A percentile compares a stretch with the other conserved stretches of the same genome.
phyloP scores from a whole-genome alignment of 35 echinoderm and acorn worm species.

The Holothuria glaberrima region DNA sequence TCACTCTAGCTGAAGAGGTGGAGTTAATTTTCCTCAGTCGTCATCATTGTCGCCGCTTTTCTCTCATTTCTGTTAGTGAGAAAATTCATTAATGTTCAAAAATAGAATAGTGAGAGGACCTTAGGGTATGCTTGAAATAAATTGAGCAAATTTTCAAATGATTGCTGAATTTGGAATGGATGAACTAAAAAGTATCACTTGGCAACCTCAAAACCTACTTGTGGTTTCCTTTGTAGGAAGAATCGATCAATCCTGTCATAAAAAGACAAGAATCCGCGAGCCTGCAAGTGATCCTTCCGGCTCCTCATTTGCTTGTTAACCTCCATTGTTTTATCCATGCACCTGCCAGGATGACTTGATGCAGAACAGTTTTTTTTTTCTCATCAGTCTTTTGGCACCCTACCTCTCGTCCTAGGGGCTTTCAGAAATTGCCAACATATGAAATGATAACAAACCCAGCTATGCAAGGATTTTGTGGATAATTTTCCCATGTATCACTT shows the following conservation, averaged over 20 bases:
- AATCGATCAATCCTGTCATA: constrained; percentile 5
- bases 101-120: constrained; percentile 26
- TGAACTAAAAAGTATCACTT: constrained; percentile 10
- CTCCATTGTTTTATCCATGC: constrained; percentile 32
- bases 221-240: constrained; percentile 26
- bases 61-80: no score
- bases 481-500: constrained; percentile 30
- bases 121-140: constrained; percentile 22
- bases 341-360: constrained; percentile 29
- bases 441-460: constrained; percentile 37
- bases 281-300: constrained; percentile 15
- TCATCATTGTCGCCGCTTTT: no score
- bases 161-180: neutral
- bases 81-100: constrained; percentile 49
- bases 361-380: constrained; percentile 1
- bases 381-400: constrained; percentile 26
- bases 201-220: constrained; percentile 50
- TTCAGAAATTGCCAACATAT: constrained; percentile 34
- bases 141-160: constrained; percentile 34
- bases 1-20: no score
- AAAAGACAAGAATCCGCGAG: constrained; percentile 4
- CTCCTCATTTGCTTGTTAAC: constrained; percentile 40
- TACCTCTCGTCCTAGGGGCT: constrained; percentile 28
- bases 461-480: neutral
- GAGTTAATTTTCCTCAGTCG: no score